Evolutionary conservation across 2,797 vertebrate species (phyloP), one percentile per base, ranked within the genome.

Genomic region (Chromobotia macracanthus): DNA sequence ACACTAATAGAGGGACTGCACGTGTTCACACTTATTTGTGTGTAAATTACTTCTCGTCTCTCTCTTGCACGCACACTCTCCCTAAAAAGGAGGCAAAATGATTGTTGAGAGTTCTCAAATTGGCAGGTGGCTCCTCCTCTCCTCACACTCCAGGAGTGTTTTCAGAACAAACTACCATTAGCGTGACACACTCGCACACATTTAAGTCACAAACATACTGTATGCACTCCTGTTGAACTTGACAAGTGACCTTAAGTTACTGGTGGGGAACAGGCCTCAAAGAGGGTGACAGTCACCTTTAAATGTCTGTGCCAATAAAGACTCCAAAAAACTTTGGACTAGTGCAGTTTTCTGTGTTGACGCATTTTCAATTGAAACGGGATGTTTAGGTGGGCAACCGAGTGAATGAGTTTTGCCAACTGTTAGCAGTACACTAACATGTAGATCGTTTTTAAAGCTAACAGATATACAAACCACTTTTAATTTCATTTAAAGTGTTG

Each of bases 111-210:
- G 85, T 78, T 82, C 79, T 87, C 38, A 41, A 0, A 1, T 9
- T 86, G 66, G 6, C 66, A 84, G 85, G 85, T 44, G 63, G 86
- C 80, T 85, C 60, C 23, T 19, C 48, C 50, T 41, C 58, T 78
- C 68, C 67, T 72, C 65, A 28, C 46, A 65, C 21, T 84, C 44
- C 73, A 71, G 65, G 1, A 50, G 28, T 68, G 79, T 68, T 83
- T 88, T 82, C 75, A 83, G 67, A 83, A 86, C 86, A 81, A 87
- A 83, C 63, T 65, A 87, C 85, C 58, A 86, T 86, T 85, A 83
- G 86, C 83, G 68, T 82, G 76, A 72, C 82, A 87, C 84, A 82
- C 75, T 75, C 75, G 60, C 28, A 71, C 69, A 80, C 66, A 48
- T 63, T 58, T 48, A 35, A 21, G 25, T 11, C 75, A 25, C 53